Evolutionary conservation across 2,888 invertebrate species (phyloP), one percentile per base, ranked within the genome.

Genomic region (Odontomyia ornata): DNA sequence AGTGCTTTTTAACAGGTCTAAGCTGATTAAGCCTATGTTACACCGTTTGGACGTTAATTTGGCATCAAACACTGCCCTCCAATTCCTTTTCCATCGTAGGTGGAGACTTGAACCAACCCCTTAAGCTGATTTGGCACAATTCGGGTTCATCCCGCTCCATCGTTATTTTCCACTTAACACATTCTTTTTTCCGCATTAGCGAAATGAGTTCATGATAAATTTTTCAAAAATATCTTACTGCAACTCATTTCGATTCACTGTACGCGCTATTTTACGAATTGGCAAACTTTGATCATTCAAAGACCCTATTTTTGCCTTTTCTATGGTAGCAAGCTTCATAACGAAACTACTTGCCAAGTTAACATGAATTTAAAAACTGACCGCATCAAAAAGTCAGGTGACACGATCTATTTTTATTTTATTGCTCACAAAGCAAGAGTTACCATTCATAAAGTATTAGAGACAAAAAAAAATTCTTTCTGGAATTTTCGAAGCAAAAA

Each of bases 61-160:
- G n/a, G n/a, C n/a, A n/a, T n/a, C 13, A 43, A 43, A 43, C 43
- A 43, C 43, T 43, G 43, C 13, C 43, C 43, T 43, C 43, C 9
- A 43, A 43, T 43, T 43, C 13, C 43, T 43, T 43, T 43, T 43
- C 13, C 9, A 43, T 43, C 43, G 43, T 13, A 13, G 43, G 43
- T 43, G 43, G 9, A 43, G 43, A 9, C 13, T 43, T 43, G 13
- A 43, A 52, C 52, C 52, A 18, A 52, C 15, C 13, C 1, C 0
- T 52, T 52, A 52, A 52, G 52, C 52, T 52, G 52, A 52, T 52
- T 52, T 15, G 52, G 52, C 52, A 52, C 52, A 1, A 52, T 52
- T 52, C 15, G 52, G 11, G 1, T 52, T 52, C 52, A 52, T 15
- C 15, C 15, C 1, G 1, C 15, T 52, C 13, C 52, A 15, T 52